phyloP scores from a whole-genome alignment of 1,140 invertebrate genomes.

The Nephila pilipes region DNA sequence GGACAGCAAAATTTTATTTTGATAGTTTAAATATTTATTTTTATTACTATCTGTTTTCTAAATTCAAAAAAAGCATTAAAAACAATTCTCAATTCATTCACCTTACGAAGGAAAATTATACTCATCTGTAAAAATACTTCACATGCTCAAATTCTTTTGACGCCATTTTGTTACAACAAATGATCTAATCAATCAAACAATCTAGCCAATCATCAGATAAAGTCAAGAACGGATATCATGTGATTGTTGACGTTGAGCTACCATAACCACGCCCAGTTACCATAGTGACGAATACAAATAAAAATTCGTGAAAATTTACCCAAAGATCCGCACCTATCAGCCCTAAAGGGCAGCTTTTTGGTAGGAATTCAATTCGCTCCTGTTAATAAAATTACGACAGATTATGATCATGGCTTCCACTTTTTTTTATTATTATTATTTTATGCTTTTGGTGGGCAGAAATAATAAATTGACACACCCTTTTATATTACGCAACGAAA shows the following conservation, averaged over 20 bases:
- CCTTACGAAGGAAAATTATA: too few relatives aligned
- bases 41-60: too few relatives aligned
- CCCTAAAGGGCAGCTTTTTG: neutral
- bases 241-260: constrained; percentile 41
- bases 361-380: constrained; percentile 40
- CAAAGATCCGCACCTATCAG: constrained; percentile 37
- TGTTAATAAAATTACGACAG: constrained; percentile 68
- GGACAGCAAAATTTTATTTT: too few relatives aligned
- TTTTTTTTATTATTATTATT: neutral
- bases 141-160: too few relatives aligned
- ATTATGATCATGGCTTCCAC: constrained; percentile 26
- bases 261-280: constrained; percentile 55
- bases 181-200: constrained; percentile 17
- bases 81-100: too few relatives aligned
- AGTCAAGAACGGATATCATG: constrained; percentile 47
- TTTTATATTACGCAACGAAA: neutral
- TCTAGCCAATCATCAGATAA: constrained; percentile 30
- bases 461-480: constrained; percentile 66
- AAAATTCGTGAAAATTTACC: constrained; percentile 42
- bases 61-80: too few relatives aligned
- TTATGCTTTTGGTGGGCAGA: neutral
- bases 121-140: too few relatives aligned
- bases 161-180: neutral
- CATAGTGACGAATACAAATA: constrained; percentile 54
- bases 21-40: too few relatives aligned